Evolutionary conservation across 2,888 invertebrate species (phyloP).

Genomic region (Cinara cedri): DNA sequence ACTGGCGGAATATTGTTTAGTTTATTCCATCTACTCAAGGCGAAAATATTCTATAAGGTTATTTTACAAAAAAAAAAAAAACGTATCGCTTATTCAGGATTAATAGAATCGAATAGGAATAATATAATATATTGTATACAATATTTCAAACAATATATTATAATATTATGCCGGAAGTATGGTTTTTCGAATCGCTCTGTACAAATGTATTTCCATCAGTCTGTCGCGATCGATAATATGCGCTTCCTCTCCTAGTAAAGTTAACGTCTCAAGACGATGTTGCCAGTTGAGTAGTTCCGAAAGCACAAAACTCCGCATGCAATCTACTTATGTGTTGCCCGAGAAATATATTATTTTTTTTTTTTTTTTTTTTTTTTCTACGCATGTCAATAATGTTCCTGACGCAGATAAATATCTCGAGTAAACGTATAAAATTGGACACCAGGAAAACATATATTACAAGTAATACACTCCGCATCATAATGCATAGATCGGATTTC

Average conservation of each 20-base stretch:
- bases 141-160: background rate
- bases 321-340: slow-evolving; percentile 31
- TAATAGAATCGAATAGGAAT: background rate
- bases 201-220: slow-evolving; percentile 34
- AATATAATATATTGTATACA: background rate
- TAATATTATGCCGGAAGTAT: background rate
- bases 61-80: too few relatives aligned
- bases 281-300: slow-evolving; percentile 34
- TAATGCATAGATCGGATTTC: too few relatives aligned
- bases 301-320: slow-evolving; percentile 31
- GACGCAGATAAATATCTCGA: background rate
- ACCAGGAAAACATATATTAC: background rate
- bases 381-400: too few relatives aligned
- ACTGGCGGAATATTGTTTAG: too few relatives aligned
- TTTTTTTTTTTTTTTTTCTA: background rate
- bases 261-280: slow-evolving; percentile 49
- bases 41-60: background rate
- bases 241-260: slow-evolving; percentile 28
- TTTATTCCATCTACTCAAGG: background rate
- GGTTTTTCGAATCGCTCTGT: slow-evolving; percentile 40
- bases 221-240: slow-evolving; percentile 40
- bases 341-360: slow-evolving; percentile 19
- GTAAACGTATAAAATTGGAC: background rate
- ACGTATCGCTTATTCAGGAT: background rate
- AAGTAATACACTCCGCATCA: too few relatives aligned